These are phyloP conservation scores for Galeopsomyia nigrocyanea DNA, from an alignment of 2,888 invertebrate species.

Conservation along the genomic window DNA sequence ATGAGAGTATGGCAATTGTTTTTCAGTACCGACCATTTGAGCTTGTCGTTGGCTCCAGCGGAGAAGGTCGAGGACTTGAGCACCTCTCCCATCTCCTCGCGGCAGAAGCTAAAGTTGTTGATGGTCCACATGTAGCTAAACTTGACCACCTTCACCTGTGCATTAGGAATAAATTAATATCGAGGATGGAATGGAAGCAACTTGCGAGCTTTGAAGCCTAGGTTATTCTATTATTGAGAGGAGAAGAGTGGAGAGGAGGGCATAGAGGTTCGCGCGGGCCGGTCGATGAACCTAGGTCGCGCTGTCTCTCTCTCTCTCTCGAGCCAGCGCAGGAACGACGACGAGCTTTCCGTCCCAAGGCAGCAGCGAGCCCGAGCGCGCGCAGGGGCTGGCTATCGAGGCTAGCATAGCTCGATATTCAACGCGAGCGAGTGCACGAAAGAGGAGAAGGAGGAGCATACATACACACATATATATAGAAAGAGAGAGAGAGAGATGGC, in stretches of 20 bases:
- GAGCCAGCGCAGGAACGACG: too few relatives aligned
- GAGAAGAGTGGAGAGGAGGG: background rate
- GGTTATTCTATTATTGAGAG: too few relatives aligned
- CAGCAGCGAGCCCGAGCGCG: too few relatives aligned
- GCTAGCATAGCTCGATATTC: too few relatives aligned
- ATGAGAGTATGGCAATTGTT: background rate
- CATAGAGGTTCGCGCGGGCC: background rate
- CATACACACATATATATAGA: slow-evolving; percentile 10
- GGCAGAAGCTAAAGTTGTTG: slow-evolving; percentile 99
- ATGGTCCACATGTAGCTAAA: slow-evolving; percentile 99
- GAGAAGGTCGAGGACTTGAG: slow-evolving; percentile 99
- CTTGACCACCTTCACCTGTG: slow-evolving; percentile 99
- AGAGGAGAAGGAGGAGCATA: background rate
- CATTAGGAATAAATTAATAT: slow-evolving; percentile 54
- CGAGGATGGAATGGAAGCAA: too few relatives aligned
- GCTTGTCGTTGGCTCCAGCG: slow-evolving; percentile 99
- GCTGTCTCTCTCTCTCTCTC: too few relatives aligned
- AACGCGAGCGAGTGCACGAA: background rate
- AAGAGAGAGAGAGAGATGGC: slow-evolving; percentile 7
- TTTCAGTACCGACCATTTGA: slow-evolving; percentile 83
- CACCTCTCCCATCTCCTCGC: slow-evolving; percentile 99
- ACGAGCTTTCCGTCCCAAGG: background rate
- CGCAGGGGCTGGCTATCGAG: slow-evolving; percentile 28
- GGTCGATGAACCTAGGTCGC: too few relatives aligned
- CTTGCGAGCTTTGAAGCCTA: too few relatives aligned